Evolutionary conservation across 2,113 vertebrate genomes (phyloP), one percentile per base, ranked within the genome.

Genomic region (Psephotus haematonotus): DNA sequence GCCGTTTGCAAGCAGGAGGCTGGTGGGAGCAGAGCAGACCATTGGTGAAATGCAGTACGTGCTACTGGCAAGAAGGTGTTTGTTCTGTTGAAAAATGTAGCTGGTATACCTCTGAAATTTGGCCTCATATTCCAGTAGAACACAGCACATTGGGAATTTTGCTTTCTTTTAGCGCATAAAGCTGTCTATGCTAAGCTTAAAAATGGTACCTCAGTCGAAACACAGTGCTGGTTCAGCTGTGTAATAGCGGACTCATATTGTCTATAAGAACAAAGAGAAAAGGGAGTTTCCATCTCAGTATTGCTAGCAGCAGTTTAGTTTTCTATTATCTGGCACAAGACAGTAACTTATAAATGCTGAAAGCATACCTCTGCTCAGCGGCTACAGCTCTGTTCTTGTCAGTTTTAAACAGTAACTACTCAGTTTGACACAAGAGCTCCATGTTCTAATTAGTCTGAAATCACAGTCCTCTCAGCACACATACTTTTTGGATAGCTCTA

Each of bases 41-140:
- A 4, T 46, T 0, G 0, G 18, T 52, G 29, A 35, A 43, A 27
- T 0, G 1, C 25, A 23, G 63, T 10, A 20, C 0, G 0, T 53
- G 71, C 71, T 83, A 33, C 35, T 86, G 67, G 59, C 28, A 27
- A 41, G 43, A 39, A 29, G 39, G 13, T 71, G 69, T 12, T 88
- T 70, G 64, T 41, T 70, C 59, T 96, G 13, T 28, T 72, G 50
- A 14, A 55, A 78, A 53, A 88, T 23, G 25, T 72, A 39, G 63
- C 23, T 17, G 19, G 10, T 27, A 17, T 10, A 16, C 20, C 37
- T 64, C 22, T 37, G 53, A 87, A 83, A 41, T 20, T 81, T 39
- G 77, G 53, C 37, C 2, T 44, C 41, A 33, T 72, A 27, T 84
- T 76, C 50, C 12, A 52, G 27, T 67, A 43, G 14, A n/a, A 29